These are phyloP conservation scores for Onthophagus taurus DNA, from an alignment of 1,140 invertebrate species.

Conservation along the genomic window DNA sequence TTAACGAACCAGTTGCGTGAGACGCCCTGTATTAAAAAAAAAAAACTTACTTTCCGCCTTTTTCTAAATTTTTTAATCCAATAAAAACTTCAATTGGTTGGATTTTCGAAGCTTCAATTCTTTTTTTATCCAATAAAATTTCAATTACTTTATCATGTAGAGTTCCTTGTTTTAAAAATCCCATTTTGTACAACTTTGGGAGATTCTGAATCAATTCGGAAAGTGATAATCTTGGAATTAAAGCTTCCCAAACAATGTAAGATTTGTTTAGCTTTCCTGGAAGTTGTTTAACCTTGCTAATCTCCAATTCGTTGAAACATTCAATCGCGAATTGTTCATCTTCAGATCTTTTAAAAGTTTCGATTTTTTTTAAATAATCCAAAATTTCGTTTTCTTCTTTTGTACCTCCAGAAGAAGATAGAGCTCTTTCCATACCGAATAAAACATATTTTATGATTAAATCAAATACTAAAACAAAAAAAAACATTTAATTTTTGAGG, in stretches of 20 bases:
- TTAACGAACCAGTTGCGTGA: too few relatives aligned
- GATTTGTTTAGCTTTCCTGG: constrained; percentile 47
- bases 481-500: too few relatives aligned
- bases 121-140: constrained; percentile 36
- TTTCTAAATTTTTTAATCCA: constrained; percentile 47
- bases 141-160: constrained; percentile 37
- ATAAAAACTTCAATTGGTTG: constrained; percentile 51
- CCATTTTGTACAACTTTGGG: constrained; percentile 27
- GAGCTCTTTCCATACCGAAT: too few relatives aligned
- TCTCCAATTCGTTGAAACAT: constrained; percentile 39
- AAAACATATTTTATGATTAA: too few relatives aligned
- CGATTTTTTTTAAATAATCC: not conserved
- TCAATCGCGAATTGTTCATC: constrained; percentile 39
- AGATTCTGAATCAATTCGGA: constrained; percentile 24
- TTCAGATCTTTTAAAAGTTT: constrained; percentile 38
- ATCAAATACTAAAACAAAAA: too few relatives aligned
- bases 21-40: too few relatives aligned
- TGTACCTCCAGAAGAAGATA: too few relatives aligned
- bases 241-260: constrained; percentile 34
- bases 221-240: constrained; percentile 27
- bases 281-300: constrained; percentile 45
- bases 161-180: constrained; percentile 25
- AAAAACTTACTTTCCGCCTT: constrained; percentile 41
- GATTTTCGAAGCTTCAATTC: constrained; percentile 41
- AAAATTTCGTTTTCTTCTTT: not conserved